These are phyloP conservation scores for Chunga burmeisteri DNA, from an alignment of 2,113 vertebrate genomes.

Conservation along the genomic window DNA sequence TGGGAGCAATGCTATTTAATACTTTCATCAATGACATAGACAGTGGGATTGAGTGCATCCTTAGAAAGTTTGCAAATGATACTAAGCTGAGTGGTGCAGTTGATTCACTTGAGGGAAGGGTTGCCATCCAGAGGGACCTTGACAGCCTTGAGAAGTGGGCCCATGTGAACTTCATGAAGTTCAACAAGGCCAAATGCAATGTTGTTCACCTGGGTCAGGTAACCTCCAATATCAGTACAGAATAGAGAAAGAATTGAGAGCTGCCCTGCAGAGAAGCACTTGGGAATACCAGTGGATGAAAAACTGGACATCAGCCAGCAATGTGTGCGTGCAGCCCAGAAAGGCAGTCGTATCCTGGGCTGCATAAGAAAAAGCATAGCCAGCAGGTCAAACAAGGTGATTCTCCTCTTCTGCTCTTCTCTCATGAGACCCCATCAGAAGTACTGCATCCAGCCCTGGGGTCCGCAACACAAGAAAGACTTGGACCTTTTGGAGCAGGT, in stretches of 20 bases:
- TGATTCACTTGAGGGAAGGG: not conserved
- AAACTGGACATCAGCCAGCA: not conserved
- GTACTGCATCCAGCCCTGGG: not conserved
- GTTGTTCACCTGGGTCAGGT: not conserved
- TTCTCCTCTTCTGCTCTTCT: not conserved
- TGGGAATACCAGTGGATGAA: not conserved
- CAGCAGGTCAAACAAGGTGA: not conserved
- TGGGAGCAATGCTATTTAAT: not conserved
- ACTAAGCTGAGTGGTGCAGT: not conserved
- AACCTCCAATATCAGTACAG: accelerated
- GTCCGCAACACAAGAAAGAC: not conserved
- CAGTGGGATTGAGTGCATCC: not conserved
- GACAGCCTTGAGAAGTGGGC: not conserved
- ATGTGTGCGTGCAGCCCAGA: not conserved
- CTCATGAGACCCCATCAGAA: not conserved
- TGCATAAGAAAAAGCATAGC: not conserved
- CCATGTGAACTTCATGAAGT: not conserved
- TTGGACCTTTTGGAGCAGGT: accelerated
- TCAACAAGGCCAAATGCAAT: not conserved
- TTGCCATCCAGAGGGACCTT: not conserved
- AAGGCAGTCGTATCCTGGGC: not conserved
- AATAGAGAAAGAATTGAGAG: not conserved
- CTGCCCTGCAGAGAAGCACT: not conserved
- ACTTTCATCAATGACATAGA: not conserved
- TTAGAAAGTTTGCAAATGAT: not conserved